Conservation (phyloP, 2,113 vertebrate species). For the Amphiprion ocellaris region DNA sequence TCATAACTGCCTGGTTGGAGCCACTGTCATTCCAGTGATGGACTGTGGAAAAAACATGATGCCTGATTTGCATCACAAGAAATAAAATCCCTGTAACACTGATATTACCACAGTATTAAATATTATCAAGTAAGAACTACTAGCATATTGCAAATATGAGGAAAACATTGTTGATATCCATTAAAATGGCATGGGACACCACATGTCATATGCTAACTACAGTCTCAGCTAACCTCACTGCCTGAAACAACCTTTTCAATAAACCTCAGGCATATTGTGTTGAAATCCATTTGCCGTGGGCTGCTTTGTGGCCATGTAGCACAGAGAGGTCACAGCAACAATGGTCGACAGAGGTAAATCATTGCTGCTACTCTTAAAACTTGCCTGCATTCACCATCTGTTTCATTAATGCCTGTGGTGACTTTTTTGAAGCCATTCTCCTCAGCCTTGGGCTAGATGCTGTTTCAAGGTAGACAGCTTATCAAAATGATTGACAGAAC, state of each 20-base stretch:
- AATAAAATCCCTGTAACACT: conserved; percentile 13
- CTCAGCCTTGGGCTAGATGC: conserved; percentile 28
- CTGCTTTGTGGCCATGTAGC: conserved; percentile 8
- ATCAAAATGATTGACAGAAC: conserved; percentile 59
- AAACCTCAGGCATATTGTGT: neutral
- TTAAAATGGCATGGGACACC: too few species aligned
- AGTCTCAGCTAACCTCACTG: conserved; percentile 16
- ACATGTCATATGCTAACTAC: conserved; percentile 1
- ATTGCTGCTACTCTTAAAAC: conserved; percentile 17
- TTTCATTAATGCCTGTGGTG: conserved; percentile 43
- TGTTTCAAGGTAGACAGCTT: conserved; percentile 28
- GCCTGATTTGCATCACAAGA: conserved; percentile 34
- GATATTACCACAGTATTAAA: too few species aligned
- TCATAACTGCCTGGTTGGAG: conserved; percentile 30
- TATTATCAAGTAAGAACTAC: too few species aligned
- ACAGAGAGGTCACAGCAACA: conserved; percentile 12
- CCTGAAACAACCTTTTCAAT: neutral
- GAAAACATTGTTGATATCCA: too few species aligned
- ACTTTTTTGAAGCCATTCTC: conserved; percentile 23
- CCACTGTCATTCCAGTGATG: conserved; percentile 11
- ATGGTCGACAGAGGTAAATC: conserved; percentile 10
- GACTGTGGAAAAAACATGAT: conserved; percentile 23
- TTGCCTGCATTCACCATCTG: conserved; percentile 17
- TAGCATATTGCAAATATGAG: too few species aligned
- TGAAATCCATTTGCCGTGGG: conserved; percentile 3